Percentiles rank a stretch among this genome's conserved stretches.
These are phyloP conservation scores for Brachionus paranguensis DNA, from an alignment of 1,140 invertebrate species.

Conservation along the genomic window DNA sequence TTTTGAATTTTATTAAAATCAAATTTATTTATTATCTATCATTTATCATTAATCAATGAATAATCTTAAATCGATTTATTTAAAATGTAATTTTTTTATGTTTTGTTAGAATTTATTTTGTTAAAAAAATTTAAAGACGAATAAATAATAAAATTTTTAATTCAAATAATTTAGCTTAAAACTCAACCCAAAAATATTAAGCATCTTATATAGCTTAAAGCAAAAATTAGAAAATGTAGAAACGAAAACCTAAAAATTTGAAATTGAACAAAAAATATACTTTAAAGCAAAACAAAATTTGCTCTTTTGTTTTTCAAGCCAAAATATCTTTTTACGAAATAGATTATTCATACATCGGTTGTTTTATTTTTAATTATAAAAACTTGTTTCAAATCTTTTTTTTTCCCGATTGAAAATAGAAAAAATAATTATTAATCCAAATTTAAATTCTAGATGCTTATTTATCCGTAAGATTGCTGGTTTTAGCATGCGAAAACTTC, in stretches of 20 bases:
- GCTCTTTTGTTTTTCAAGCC: not conserved
- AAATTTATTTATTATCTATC: not conserved
- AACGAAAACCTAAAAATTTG: not conserved
- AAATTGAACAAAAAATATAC: not conserved
- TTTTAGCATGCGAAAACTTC: not conserved
- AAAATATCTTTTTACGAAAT: not conserved
- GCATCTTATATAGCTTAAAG: not conserved
- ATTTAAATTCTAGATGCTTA: not conserved
- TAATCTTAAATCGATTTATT: not conserved
- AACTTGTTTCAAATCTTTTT: constrained; percentile 13
- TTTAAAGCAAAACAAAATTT: not conserved
- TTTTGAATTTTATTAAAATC: not conserved
- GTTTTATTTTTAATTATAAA: constrained; percentile 30
- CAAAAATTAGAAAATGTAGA: not conserved
- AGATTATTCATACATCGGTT: constrained; percentile 18
- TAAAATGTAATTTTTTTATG: not conserved
- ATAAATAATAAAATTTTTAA: not conserved
- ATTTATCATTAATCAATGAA: not conserved
- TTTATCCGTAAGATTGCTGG: not conserved
- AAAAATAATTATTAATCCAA: not conserved
- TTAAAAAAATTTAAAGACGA: not conserved
- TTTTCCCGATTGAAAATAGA: not conserved
- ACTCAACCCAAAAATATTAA: not conserved
- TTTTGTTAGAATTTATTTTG: not conserved
- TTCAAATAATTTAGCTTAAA: not conserved